A percentile compares a stretch with the other conserved stretches of the same genome.
phyloP scores from a whole-genome alignment of 2,113 vertebrate genomes.

The Trachemys scripta region DNA sequence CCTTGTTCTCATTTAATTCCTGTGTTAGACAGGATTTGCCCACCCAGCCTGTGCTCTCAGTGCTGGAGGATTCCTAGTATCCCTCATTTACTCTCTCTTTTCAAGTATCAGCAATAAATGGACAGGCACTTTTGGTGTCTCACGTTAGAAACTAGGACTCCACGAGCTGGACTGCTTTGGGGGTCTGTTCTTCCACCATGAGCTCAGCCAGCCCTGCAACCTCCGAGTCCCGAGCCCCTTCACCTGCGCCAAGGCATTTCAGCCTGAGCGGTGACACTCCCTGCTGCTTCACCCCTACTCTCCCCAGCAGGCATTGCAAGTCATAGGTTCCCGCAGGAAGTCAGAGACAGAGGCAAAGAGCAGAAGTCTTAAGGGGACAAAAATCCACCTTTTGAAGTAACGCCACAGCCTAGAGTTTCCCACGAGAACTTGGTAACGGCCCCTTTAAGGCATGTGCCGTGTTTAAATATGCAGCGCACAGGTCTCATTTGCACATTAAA shows the following conservation, averaged over 20 bases:
- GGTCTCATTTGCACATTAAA: not conserved
- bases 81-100: not conserved
- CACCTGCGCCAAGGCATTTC: not conserved
- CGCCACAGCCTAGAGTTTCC: not conserved
- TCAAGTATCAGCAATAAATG: not conserved
- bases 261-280: not conserved
- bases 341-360: not conserved
- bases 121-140: not conserved
- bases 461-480: not conserved
- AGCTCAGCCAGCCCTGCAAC: not conserved
- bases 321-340: no score
- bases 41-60: not conserved
- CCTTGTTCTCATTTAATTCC: accelerated
- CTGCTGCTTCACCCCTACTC: not conserved
- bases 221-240: not conserved
- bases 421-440: not conserved
- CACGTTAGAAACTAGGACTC: not conserved
- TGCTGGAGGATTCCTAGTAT: no score
- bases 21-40: not conserved
- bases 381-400: not conserved
- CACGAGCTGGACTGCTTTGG: no score
- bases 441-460: not conserved
- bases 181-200: no score
- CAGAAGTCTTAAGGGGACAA: not conserved
- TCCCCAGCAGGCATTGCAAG: not conserved